These are phyloP conservation scores for Colistium nudipinnis DNA, from an alignment of 2,113 vertebrate species.

Conservation along the genomic window DNA sequence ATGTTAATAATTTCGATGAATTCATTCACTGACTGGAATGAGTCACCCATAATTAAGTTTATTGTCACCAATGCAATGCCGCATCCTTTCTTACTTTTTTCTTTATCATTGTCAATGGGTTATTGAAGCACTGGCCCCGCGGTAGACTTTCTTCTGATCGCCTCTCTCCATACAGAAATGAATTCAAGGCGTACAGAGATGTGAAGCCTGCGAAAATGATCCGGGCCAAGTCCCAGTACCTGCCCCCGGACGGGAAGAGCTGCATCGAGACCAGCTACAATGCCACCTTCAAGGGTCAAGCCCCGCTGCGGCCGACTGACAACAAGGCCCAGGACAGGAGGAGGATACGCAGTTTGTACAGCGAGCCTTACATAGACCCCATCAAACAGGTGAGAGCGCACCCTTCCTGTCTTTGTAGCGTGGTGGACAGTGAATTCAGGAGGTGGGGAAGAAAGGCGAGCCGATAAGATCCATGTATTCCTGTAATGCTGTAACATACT, in stretches of 20 bases:
- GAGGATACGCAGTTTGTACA: slow-evolving; percentile 96
- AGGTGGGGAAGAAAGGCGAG: neutral
- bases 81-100: neutral
- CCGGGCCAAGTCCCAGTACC: slow-evolving; percentile 90
- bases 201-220: slow-evolving; percentile 90
- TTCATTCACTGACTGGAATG: neutral
- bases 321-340: slow-evolving; percentile 91
- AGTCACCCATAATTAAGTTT: too few relatives aligned
- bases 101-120: neutral
- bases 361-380: slow-evolving; percentile 89
- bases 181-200: slow-evolving; percentile 93
- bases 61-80: too few relatives aligned
- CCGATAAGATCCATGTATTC: neutral
- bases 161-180: slow-evolving; percentile 82
- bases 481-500: slow-evolving; percentile 7
- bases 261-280: slow-evolving; percentile 94
- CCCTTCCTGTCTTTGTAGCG: neutral
- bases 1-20: neutral
- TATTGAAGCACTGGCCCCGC: neutral
- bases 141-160: neutral
- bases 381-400: slow-evolving; percentile 86
- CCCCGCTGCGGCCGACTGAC: slow-evolving; percentile 78
- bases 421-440: neutral
- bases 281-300: slow-evolving; percentile 88
- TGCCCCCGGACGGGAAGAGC: slow-evolving; percentile 89